Evolutionary conservation across 2,113 vertebrate genomes (phyloP).

Genomic region (Paratilapia polleni): DNA sequence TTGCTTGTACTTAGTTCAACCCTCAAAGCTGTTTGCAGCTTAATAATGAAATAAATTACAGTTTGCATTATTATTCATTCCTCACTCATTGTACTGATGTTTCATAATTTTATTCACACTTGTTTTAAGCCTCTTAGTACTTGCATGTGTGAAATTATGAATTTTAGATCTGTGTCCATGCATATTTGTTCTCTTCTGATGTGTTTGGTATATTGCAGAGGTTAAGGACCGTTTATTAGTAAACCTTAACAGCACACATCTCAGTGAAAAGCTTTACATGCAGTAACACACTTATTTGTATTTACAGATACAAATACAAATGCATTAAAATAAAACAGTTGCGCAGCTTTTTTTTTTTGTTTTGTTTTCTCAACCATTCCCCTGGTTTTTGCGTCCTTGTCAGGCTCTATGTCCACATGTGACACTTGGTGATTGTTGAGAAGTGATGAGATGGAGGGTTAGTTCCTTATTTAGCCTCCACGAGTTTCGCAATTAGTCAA

Average conservation of each 20-base stretch:
- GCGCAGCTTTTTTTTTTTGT: neutral
- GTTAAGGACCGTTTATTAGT: neutral
- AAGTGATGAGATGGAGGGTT: slow-evolving; percentile 23
- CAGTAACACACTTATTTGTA: neutral
- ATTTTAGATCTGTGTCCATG: neutral
- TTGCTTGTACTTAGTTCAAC: neutral
- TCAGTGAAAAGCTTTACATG: neutral
- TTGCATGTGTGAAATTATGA: neutral
- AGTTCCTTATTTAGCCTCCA: slow-evolving; percentile 44
- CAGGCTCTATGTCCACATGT: neutral
- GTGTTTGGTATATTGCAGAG: neutral
- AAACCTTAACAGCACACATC: neutral
- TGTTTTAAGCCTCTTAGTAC: neutral
- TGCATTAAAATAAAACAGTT: neutral
- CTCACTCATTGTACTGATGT: neutral
- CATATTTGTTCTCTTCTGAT: neutral
- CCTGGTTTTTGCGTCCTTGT: neutral
- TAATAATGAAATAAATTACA: neutral
- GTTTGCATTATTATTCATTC: neutral
- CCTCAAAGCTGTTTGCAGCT: neutral
- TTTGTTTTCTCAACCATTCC: no score
- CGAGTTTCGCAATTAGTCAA: neutral
- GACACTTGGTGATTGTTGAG: neutral
- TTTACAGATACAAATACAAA: neutral
- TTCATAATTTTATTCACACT: slow-evolving; percentile 10